Evolutionary conservation across 2,888 invertebrate genomes (phyloP).

Genomic region (Cataglyphis altisquamis): DNA sequence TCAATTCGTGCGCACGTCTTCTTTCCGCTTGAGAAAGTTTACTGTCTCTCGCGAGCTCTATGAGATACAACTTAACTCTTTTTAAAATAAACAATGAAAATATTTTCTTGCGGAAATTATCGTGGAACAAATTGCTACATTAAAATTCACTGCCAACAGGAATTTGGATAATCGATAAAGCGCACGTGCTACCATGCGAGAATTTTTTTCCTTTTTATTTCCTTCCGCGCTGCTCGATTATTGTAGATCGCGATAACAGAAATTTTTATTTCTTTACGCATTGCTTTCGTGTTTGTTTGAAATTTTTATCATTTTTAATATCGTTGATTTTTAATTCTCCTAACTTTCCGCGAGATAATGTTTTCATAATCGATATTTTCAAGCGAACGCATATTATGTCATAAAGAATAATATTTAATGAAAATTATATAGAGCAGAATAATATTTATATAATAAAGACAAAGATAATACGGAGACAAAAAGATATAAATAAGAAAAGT

Average conservation of each 20-base stretch:
- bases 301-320: slow-evolving; percentile 7
- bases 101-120: slow-evolving; percentile 2
- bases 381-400: slow-evolving; percentile 5
- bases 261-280: background rate
- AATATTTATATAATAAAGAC: background rate
- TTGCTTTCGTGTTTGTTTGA: background rate
- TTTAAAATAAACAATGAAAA: slow-evolving; percentile 49
- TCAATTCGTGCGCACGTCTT: slow-evolving; percentile 41
- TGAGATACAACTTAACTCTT: slow-evolving; percentile 64
- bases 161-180: slow-evolving; percentile 48
- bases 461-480: background rate
- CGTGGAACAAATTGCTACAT: slow-evolving; percentile 41
- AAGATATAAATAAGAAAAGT: background rate
- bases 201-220: background rate
- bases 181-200: background rate
- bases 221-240: background rate
- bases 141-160: slow-evolving; percentile 27
- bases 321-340: background rate
- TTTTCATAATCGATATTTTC: background rate
- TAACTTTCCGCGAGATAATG: background rate
- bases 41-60: slow-evolving; percentile 13
- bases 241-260: background rate
- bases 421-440: background rate
- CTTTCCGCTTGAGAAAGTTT: slow-evolving; percentile 57
- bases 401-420: background rate